phyloP scores from a whole-genome alignment of 2,113 vertebrate genomes.

The Fregetta grallaria region DNA sequence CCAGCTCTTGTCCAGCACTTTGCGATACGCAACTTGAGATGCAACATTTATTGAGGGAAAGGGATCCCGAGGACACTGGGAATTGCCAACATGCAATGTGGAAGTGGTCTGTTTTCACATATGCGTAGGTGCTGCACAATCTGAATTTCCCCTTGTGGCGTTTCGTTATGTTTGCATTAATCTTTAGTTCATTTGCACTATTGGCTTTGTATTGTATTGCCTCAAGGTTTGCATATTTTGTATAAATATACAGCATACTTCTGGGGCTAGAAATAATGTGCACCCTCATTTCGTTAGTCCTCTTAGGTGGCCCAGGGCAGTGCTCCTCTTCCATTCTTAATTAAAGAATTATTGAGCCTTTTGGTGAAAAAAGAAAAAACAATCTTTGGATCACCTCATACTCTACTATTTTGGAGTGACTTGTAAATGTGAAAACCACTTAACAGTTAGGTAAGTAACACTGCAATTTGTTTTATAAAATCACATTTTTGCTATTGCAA shows the following conservation, averaged over 20 bases:
- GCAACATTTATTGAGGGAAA: background rate
- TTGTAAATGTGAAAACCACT: background rate
- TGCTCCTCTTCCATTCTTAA: background rate
- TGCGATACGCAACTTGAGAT: background rate
- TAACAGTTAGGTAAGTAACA: background rate
- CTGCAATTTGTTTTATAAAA: background rate
- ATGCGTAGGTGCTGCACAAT: background rate
- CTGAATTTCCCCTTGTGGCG: background rate
- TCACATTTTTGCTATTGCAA: background rate
- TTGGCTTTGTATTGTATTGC: background rate
- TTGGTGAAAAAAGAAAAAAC: background rate
- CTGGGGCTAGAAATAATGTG: background rate
- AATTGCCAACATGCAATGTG: fast-evolving
- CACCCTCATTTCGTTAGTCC: background rate
- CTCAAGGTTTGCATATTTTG: background rate
- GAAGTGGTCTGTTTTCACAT: background rate
- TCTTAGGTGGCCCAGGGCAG: background rate
- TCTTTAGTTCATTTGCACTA: background rate
- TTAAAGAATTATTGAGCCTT: background rate
- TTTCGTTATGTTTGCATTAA: background rate
- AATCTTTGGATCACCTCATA: background rate
- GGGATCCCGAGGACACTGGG: background rate
- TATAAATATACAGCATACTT: background rate
- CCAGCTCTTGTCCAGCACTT: background rate
- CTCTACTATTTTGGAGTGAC: background rate